Conservation (phyloP, 1,140 invertebrate genomes). For the Drosophila lowei region DNA sequence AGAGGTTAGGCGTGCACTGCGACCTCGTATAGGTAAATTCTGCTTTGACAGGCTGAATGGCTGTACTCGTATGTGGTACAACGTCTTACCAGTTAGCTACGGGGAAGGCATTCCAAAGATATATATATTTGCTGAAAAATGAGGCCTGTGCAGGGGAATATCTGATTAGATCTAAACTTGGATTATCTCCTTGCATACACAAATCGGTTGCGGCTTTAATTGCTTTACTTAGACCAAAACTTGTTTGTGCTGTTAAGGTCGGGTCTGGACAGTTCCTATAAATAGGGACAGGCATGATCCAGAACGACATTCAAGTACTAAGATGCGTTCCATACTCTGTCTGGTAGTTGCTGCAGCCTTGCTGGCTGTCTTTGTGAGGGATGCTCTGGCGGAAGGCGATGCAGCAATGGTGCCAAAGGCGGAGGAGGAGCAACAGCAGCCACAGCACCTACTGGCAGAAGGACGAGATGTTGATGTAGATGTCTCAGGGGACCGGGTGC, state of each 20-base stretch:
- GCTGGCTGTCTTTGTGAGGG: conserved; percentile 6
- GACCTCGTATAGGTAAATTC: too few species aligned
- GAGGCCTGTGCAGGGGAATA: too few species aligned
- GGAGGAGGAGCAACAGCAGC: not conserved
- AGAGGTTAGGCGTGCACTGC: too few species aligned
- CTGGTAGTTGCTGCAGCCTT: conserved; percentile 24
- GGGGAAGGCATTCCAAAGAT: too few species aligned
- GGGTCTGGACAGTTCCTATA: conserved; percentile 17
- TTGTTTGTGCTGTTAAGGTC: conserved; percentile 2
- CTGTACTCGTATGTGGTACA: too few species aligned
- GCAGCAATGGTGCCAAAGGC: not conserved
- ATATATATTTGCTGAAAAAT: too few species aligned
- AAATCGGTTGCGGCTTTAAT: conserved; percentile 21
- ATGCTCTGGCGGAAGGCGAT: conserved; percentile 8
- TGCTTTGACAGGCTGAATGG: too few species aligned
- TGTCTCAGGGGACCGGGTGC: conserved; percentile 25
- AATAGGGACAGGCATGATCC: conserved; percentile 7
- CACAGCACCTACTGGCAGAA: not conserved
- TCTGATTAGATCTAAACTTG: too few species aligned
- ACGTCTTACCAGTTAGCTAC: too few species aligned
- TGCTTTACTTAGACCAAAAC: conserved; percentile 4
- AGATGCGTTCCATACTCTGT: conserved; percentile 28
- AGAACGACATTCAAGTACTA: not conserved
- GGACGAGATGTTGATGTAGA: conserved; percentile 5
- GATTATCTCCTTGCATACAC: not conserved